Evolutionary conservation across 2,888 invertebrate genomes (phyloP), one percentile per base, ranked within the genome.

Genomic region (Drosophila atripex): DNA sequence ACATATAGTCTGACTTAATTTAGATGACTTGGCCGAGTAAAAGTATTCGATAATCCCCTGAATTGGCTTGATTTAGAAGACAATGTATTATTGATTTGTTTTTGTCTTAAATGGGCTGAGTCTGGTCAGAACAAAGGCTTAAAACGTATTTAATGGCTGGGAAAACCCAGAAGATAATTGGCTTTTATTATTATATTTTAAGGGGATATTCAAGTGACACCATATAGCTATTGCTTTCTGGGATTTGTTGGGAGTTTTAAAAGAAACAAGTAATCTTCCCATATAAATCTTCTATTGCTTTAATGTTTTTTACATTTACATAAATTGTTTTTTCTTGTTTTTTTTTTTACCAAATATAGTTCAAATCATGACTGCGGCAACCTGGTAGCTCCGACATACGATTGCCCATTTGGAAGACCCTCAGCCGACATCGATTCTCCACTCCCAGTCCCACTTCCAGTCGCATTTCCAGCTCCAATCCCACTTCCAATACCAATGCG

Each of bases 401-500:
- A 49, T 61, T 61, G 63, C n/a, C 63, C 65, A 52, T 65, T 65
- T 51, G n/a, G 63, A 18, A 65, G 52, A 60, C 45, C 65, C 63
- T 63, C 63, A 35, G 25, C 51, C 51, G 28, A 47, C 16, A 61
- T 61, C 38, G 66, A 52, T 65, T 14, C 64, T 52, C 64, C 64
- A 64, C 64, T 64, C 64, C 66, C 52, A 61, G 60, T 47, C 39
- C n/a, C 35, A 63, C 50, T 50, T 63, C 49, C 61, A 63, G 50
- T 46, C 51, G 45, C 49, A 35, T 25, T 55, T 54, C 45, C 59
- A 59, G 35, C 65, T 38, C 63, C 65, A 46, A 63, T 50, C 54
- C 69, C 71, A 69, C 69, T 54, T 71, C 71, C 60, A 59, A 59
- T 63, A 53, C 71, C 59, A 47, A 53, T 49, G 63, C 35, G 51